phyloP scores from a whole-genome alignment of 2,797 vertebrate genomes.

The Propithecus deckenii region DNA sequence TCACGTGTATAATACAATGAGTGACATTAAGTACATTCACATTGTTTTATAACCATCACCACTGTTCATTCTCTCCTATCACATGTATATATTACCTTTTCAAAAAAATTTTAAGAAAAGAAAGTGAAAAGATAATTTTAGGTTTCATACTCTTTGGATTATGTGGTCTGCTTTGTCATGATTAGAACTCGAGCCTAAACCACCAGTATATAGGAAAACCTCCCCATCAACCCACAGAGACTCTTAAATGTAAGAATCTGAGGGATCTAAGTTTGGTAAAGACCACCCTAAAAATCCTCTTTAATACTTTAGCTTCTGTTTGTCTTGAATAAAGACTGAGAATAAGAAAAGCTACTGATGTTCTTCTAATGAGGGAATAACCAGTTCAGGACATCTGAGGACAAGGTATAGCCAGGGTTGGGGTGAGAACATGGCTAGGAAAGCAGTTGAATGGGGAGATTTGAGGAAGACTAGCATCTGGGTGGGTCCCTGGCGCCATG shows the following conservation, averaged over 20 bases:
- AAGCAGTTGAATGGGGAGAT: background rate
- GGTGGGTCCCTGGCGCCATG: background rate
- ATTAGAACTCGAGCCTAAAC: slow-evolving; percentile 42
- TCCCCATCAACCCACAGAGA: background rate
- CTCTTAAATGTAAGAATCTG: background rate
- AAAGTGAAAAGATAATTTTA: background rate
- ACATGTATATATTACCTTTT: background rate
- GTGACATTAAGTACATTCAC: background rate
- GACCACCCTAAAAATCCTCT: background rate
- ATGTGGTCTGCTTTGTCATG: background rate
- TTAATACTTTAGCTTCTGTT: background rate
- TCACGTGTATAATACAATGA: background rate
- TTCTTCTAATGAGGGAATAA: background rate
- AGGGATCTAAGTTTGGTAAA: slow-evolving; percentile 20
- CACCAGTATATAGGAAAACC: background rate
- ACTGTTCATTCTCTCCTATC: background rate
- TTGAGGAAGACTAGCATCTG: background rate
- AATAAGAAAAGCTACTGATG: background rate
- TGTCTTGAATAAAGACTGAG: slow-evolving; percentile 30
- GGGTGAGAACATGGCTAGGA: background rate
- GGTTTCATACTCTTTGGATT: background rate
- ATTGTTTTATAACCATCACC: background rate
- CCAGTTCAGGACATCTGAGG: background rate
- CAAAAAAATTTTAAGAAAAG: background rate
- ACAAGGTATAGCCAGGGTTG: background rate